phyloP scores from a whole-genome alignment of 2,797 vertebrate genomes.

The Sylvia borin region DNA sequence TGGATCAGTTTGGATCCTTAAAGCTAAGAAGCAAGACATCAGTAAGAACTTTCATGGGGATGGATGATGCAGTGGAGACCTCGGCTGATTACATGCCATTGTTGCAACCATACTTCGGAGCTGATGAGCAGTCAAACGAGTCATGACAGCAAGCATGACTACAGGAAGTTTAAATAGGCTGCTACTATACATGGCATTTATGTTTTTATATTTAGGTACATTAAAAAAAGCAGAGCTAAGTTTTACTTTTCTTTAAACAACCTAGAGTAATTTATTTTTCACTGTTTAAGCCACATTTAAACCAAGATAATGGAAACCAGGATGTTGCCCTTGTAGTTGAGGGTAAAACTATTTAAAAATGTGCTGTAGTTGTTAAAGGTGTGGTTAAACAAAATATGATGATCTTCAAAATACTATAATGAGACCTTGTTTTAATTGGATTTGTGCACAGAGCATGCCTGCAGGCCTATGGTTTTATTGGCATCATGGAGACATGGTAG shows the following conservation, averaged over 20 bases:
- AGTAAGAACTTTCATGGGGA: not conserved
- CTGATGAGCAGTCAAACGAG: not conserved
- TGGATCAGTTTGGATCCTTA: not conserved
- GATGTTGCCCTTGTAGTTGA: not conserved
- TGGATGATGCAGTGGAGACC: not conserved
- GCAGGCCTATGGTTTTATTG: not conserved
- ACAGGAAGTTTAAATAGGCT: not conserved
- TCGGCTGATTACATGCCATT: not conserved
- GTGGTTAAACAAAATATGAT: not conserved
- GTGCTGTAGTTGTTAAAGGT: not conserved
- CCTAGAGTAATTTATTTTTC: not conserved
- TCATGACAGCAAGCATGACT: not conserved
- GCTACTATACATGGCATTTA: not conserved
- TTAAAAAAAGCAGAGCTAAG: not conserved
- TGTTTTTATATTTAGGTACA: not conserved
- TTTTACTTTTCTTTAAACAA: not conserved
- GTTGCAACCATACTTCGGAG: not conserved
- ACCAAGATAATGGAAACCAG: not conserved
- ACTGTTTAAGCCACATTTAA: not conserved
- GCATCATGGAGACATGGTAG: not conserved
- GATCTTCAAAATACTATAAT: not conserved
- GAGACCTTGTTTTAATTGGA: not conserved
- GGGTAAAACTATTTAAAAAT: not conserved
- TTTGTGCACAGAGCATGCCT: not conserved
- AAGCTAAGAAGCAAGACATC: not conserved